phyloP scores from a whole-genome alignment of 2,888 invertebrate species.

The Pyrocoelia pectoralis region DNA sequence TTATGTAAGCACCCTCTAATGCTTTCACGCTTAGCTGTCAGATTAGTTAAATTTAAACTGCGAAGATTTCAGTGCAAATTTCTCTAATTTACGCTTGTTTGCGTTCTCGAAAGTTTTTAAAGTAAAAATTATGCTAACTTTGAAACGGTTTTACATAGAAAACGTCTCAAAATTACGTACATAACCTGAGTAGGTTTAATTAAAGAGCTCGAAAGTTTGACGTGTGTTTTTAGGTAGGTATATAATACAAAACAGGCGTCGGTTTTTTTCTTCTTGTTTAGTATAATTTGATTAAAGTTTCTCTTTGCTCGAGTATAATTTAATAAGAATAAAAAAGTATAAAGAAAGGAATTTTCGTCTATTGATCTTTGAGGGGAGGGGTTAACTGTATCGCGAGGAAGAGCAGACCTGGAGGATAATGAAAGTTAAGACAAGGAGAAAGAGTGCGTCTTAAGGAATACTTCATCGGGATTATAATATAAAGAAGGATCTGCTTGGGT shows the following conservation, averaged over 20 bases:
- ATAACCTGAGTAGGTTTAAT: neutral
- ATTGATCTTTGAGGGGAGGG: constrained; percentile 11
- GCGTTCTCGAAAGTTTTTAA: neutral
- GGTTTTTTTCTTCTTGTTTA: constrained; percentile 4
- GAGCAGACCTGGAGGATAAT: constrained; percentile 32
- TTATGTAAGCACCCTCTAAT: neutral
- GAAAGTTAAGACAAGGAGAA: constrained; percentile 24
- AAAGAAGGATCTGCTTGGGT: constrained; percentile 36
- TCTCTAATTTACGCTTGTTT: neutral
- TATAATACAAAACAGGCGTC: neutral
- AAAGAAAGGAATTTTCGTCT: constrained; percentile 14
- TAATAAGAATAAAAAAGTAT: constrained; percentile 33
- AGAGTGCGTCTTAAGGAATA: constrained; percentile 34
- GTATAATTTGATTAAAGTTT: constrained; percentile 23
- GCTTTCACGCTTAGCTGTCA: constrained; percentile 1
- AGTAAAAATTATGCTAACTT: neutral
- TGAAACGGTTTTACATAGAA: neutral
- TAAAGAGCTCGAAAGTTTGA: neutral
- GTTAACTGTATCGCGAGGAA: constrained; percentile 14
- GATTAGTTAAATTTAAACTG: neutral
- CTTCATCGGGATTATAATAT: constrained; percentile 38
- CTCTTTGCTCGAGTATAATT: constrained; percentile 25
- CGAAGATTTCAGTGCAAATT: neutral
- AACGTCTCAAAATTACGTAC: neutral
- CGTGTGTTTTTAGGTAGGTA: neutral